Base-by-base conservation (phyloP, 2,888 invertebrate genomes). In the Brachyptera putata region DNA sequence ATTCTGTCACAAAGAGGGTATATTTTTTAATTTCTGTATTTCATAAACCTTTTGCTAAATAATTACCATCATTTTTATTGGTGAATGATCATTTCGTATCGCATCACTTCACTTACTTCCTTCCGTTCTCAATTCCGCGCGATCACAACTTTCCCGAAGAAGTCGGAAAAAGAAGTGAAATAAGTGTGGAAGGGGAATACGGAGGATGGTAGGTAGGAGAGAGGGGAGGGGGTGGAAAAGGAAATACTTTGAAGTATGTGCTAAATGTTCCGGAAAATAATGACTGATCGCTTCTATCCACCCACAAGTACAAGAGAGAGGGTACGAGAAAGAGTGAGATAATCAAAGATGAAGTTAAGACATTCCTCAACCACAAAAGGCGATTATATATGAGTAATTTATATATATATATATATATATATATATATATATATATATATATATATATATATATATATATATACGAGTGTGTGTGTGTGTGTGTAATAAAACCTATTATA, bases 211-310 rank as follows among this genome's bases (percentile, higher is more conserved):
- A 26, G n/a, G 72, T 71, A 73, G 46, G 18, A 7, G 53, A n/a
- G 39, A 41, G 43, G 41, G 43, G 7, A 25, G 41, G 43, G 41
- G 43, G 7, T 25, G 57, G 26, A 14, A 26, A 57, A 26, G 73
- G 72, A 73, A 73, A 71, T 71, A 70, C 73, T 74, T 72, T 74
- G 75, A 76, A 76, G 75, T 76, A 76, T 76, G 75, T 71, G 75
- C 72, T 74, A 73, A 77, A 77, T 77, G 76, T 76, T 73, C 73
- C 72, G 74, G 75, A 75, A 77, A 77, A 77, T 77, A 77, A 77
- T 77, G 77, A 77, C 76, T 75, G 75, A 76, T 76, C 75, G 76
- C 75, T 70, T 70, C 75, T 75, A 75, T 75, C 75, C 36, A 36
- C 53, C 18, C 30, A 18, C 53, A 18, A 24, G 22, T 11, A 36